Conservation (phyloP, 2,113 vertebrate genomes). For the Alexandromys fortis region DNA sequence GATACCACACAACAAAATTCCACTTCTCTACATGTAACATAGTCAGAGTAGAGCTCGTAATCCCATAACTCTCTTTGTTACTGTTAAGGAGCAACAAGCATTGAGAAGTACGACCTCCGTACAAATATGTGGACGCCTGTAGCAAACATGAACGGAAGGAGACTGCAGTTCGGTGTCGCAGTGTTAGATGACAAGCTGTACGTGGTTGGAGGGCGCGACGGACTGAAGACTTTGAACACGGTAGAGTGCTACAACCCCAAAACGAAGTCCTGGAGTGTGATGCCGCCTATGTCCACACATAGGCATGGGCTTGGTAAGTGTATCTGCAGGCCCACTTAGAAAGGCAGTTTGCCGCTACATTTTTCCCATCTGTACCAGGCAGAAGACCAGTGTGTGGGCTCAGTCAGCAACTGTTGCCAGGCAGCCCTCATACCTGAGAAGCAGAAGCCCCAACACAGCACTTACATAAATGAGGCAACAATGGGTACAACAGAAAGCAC, state of each 20-base stretch:
- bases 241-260: constrained; percentile 98
- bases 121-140: constrained; percentile 96
- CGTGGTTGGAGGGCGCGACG: constrained; percentile 97
- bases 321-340: constrained; percentile 2
- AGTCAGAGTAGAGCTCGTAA: background rate
- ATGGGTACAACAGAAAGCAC: background rate
- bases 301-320: constrained; percentile 95
- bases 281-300: constrained; percentile 99
- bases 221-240: constrained; percentile 97
- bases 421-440: background rate
- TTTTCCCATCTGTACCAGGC: background rate
- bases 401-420: background rate
- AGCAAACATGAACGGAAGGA: constrained; percentile 96
- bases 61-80: constrained; percentile 31
- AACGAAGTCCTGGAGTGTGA: constrained; percentile 97
- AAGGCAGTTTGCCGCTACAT: accelerated
- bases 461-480: background rate
- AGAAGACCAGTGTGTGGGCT: background rate
- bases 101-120: constrained; percentile 98
- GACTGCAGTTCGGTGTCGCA: constrained; percentile 96
- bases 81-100: constrained; percentile 94
- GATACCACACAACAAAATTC: background rate
- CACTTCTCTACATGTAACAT: background rate
- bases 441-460: background rate
- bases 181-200: constrained; percentile 96